Evolutionary conservation across 2,113 vertebrate genomes (phyloP).

Genomic region (Psittacara wagleri): DNA sequence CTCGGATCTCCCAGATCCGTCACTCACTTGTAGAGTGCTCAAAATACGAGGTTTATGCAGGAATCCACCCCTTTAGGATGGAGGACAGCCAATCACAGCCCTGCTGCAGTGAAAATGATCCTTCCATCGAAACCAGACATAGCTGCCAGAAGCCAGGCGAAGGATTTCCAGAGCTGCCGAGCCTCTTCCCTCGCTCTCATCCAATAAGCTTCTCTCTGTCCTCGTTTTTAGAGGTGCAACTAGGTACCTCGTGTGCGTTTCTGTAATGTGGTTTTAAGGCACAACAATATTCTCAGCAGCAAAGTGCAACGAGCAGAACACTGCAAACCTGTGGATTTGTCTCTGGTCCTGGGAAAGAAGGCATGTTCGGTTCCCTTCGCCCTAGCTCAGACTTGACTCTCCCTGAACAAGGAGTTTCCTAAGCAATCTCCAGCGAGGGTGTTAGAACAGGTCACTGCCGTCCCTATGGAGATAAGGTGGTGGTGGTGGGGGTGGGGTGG

Average conservation of each 20-base stretch:
- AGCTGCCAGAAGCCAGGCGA: not conserved
- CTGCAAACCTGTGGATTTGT: not conserved
- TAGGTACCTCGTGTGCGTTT: not conserved
- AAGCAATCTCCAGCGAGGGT: not conserved
- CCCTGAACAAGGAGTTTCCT: not conserved
- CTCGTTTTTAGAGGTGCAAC: not conserved
- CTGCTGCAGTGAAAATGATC: conserved; percentile 48
- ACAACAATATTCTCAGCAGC: not conserved
- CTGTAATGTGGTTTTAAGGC: not conserved
- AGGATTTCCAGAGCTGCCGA: not conserved
- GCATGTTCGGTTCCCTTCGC: not conserved
- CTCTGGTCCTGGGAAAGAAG: not conserved
- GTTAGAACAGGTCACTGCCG: not conserved
- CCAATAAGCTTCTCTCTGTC: not conserved
- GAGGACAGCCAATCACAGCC: not conserved
- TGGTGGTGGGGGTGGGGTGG: not conserved
- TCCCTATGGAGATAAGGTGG: not conserved
- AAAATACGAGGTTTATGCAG: not conserved
- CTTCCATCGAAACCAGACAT: not conserved
- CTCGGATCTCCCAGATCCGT: not conserved
- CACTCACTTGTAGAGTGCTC: not conserved
- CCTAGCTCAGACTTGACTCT: not conserved
- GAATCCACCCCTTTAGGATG: conserved; percentile 16
- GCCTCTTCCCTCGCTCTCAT: not conserved
- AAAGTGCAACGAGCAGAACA: not conserved